Conservation (phyloP, 2,888 invertebrate species). For the Omphaloscelis lunosa region DNA sequence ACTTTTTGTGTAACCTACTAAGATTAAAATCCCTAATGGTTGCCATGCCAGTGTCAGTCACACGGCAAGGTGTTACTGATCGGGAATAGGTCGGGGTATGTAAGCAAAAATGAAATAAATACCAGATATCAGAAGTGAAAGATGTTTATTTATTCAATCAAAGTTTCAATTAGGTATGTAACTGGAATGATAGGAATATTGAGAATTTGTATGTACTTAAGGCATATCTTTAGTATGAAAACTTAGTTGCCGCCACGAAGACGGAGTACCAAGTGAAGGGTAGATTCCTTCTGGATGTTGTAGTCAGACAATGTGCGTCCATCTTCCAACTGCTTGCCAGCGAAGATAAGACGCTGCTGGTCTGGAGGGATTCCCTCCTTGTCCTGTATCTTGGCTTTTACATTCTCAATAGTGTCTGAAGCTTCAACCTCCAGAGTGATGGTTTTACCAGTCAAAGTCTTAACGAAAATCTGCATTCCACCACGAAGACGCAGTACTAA, state of each 20-base stretch:
- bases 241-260: conserved; percentile 72
- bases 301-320: conserved; percentile 32
- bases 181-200: conserved; percentile 77
- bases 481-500: conserved; percentile 72
- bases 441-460: conserved; percentile 25
- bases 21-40: too few species aligned
- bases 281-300: conserved; percentile 80
- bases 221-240: conserved; percentile 40
- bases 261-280: conserved; percentile 79
- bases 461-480: conserved; percentile 37
- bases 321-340: conserved; percentile 18
- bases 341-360: conserved; percentile 33
- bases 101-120: conserved; percentile 26
- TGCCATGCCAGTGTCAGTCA: too few species aligned
- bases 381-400: conserved; percentile 32
- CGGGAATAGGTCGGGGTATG: too few species aligned
- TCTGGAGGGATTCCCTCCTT: conserved; percentile 36
- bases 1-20: too few species aligned
- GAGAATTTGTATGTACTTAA: conserved; percentile 53
- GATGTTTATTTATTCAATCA: conserved; percentile 60
- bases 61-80: too few species aligned
- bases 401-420: conserved; percentile 27
- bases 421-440: conserved; percentile 22
- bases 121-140: conserved; percentile 44
- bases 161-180: conserved; percentile 70